A percentile compares a stretch with the other conserved stretches of the same genome.
These are phyloP conservation scores for Cyphomyrmex costatus DNA, from an alignment of 1,140 invertebrate genomes.

Conservation along the genomic window DNA sequence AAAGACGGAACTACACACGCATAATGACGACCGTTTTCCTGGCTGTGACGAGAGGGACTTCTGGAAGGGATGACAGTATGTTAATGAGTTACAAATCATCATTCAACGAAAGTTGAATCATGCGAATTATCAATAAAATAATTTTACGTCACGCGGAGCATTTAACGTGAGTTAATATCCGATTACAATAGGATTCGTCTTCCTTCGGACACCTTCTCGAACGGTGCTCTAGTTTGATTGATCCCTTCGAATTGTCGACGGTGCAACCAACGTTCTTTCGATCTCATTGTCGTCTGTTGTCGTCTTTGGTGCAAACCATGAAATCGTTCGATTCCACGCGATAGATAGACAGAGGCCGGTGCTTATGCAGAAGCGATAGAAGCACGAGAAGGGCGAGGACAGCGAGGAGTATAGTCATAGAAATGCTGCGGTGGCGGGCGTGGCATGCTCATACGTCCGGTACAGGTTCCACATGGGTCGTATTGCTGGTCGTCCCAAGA, in stretches of 20 bases:
- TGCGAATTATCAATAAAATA: not conserved
- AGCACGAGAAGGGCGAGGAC: constrained; percentile 24
- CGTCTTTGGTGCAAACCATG: constrained; percentile 3
- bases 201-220: not conserved
- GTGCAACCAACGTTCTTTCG: not conserved
- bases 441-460: constrained; percentile 76
- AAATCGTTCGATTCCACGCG: constrained; percentile 26
- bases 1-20: not conserved
- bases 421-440: constrained; percentile 78
- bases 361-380: constrained; percentile 17
- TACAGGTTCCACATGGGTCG: constrained; percentile 76
- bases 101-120: not conserved
- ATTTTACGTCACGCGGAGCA: not conserved
- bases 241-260: not conserved
- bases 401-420: constrained; percentile 76
- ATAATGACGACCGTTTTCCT: constrained; percentile 3
- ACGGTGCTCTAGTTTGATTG: not conserved
- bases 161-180: not conserved
- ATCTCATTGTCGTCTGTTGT: constrained; percentile 1
- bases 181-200: not conserved
- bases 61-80: not conserved
- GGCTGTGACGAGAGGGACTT: not conserved
- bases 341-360: not conserved
- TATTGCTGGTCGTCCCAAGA: constrained; percentile 67
- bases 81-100: not conserved